Base-by-base conservation (phyloP, 2,113 vertebrate species). In the Tretioscincus oriximinensis region DNA sequence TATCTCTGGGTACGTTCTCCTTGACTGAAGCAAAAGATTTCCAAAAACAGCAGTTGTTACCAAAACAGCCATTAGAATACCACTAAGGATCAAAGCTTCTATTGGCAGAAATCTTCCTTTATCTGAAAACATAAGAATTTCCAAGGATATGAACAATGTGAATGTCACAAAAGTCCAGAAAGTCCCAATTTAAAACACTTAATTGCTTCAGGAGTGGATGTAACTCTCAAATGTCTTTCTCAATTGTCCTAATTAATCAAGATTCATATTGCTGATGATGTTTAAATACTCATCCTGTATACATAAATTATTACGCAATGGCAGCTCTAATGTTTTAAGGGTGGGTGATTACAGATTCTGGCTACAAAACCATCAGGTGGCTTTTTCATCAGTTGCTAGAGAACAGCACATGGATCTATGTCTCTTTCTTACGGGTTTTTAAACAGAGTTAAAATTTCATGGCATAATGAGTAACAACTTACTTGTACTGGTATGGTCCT, bases 21-120 rank as follows among this genome's bases (percentile, higher is more conserved):
- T 94, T 77, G 94, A 93, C 47, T 91, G 92, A 68, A 95, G 84
- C 93, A 94, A 95, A 88, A 96, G 89, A 76, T 93, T 93, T 78
- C 94, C 93, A 51, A 94, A 94, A 69, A 93, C 89, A 49, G 88
- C 94, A 4, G 91, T 93, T 83, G 95, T 31, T 63, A 96, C 86
- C 87, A 96, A 88, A 82, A 95, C 73, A 82, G 94, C 76, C 8
- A 93, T 69, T 84, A 96, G 90, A 70, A 96, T 78, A 45, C 92
- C 94, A 35, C 84, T 93, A 0, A 95, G 88, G 77, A 95, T 88
- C 69, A 93, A 90, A 0, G 93, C 96, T 90, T 96, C 95, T 73
- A 95, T 87, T 2, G 94, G 61, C 24, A 81, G 91, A 61, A 93
- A 64, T 49, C 81, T 84, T 26, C 76, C 88, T 75, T 85, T 72